A percentile compares a stretch with the other conserved stretches of the same genome.
Evolutionary conservation across 2,113 vertebrate species (phyloP).

Genomic region (Laticauda laticaudata): DNA sequence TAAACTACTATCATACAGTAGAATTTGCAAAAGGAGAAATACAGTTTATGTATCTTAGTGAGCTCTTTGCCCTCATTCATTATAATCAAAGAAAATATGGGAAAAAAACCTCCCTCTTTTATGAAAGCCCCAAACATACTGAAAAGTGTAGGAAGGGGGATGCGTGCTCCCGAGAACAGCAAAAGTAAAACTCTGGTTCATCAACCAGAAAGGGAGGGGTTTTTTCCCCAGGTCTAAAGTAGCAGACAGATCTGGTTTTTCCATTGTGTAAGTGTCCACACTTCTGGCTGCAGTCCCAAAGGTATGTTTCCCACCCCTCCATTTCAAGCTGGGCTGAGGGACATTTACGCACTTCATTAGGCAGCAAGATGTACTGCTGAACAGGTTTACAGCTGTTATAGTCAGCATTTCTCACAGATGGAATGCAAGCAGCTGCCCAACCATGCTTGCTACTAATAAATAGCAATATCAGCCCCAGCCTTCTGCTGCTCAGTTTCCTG

Average conservation of each 20-base stretch:
- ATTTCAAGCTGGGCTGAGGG: conserved; percentile 29
- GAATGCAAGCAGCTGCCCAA: conserved; percentile 57
- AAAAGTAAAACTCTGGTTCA: background rate
- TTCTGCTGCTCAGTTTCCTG: conserved; percentile 28
- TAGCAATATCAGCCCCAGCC: conserved; percentile 18
- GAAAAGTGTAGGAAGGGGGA: background rate
- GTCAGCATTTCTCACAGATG: conserved; percentile 52
- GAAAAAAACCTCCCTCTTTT: background rate
- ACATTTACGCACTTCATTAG: conserved; percentile 47
- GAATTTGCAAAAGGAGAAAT: background rate
- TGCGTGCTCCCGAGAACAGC: background rate
- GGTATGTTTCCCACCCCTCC: conserved; percentile 20
- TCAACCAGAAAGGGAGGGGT: background rate
- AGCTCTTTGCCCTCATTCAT: background rate
- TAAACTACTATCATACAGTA: background rate
- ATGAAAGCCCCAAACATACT: background rate
- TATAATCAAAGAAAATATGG: background rate
- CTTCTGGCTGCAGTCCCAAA: background rate
- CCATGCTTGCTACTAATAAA: conserved; percentile 44
- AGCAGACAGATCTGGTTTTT: background rate
- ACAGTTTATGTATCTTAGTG: background rate
- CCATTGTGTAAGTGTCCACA: background rate
- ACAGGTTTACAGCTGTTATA: conserved; percentile 41
- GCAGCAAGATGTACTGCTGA: conserved; percentile 33
- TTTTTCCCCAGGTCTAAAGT: background rate